Base-by-base conservation (phyloP, 2,797 vertebrate species). In the Gallinago stenura region DNA sequence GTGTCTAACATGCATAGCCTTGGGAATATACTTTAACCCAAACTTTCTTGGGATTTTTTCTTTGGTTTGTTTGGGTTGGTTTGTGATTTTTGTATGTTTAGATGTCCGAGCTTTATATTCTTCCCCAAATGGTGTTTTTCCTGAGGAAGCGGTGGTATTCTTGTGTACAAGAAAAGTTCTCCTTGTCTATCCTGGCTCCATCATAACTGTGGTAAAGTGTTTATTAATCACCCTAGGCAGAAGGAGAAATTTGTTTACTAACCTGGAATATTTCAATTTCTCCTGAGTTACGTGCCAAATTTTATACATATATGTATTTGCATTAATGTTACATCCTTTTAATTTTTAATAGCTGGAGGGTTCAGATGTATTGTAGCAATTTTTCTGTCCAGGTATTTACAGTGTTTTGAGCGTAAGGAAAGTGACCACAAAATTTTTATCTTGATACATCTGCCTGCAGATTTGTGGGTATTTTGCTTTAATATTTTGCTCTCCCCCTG, bases 1-100 rank as follows among this genome's bases (percentile, higher is more conserved):
- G 4, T 21, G 12, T 31, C 30, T 75, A 28, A 62, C 7, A 12
- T 56, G 11, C 0, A 0, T 43, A 51, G 11, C 10, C 18, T 79
- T 79, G 58, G 46, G 46, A 93, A 62, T 48, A 24, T 10, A 45
- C 17, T 46, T 76, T 24, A 24, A 53, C 51, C 51, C 26, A 33
- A 43, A 12, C 3, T 82, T 82, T 57, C 19, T 5, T 53, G 13
- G 6, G 0, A 0, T 2, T 51, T 66, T 53, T 58, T 24, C 1
- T n/a, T 83, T n/a, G 2, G 2, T 26, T 61, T n/a, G 3, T 43
- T 78, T 73, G 5, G 1, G 1, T 54, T 70, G 16, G 3, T 53
- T 56, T 57, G 10, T 16, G 3, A 1, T 0, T 12, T 43, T 78
- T 81, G 15, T 48, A 20, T 28, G 22, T 66, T 58, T 83, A 61